Evolutionary conservation across 1,140 invertebrate genomes (phyloP), one percentile per base, ranked within the genome.

Genomic region (Bombus waltoni): DNA sequence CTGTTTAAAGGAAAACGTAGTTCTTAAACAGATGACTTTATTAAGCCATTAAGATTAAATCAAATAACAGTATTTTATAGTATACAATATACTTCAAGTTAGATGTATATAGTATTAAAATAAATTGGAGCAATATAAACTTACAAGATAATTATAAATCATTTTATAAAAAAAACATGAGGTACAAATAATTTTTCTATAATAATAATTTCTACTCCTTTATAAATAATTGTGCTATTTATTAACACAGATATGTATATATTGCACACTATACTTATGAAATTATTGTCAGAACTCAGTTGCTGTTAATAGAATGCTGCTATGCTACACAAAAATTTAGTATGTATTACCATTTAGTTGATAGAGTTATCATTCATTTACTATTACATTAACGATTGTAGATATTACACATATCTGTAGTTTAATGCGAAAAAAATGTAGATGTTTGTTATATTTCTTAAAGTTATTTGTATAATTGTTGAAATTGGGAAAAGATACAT

Each of bases 61-160:
- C 70, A 74, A 75, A 42, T 25, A 57, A 25, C 28, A 65, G 71
- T 66, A 3, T 75, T 68, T 59, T 87, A 66, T 22, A 75, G 47
- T 77, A 40, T 32, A 85, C 22, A 35, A 18, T 57, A 73, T 75
- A 73, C n/a, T n/a, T 62, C 38, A 70, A 75, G 18, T 85, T 40
- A 22, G 72, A 25, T 88, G 66, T 88, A 10, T 78, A 81, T 77
- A 88, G 79, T 6, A 35, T 80, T 73, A 85, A 84, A 80, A 80
- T 70, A 62, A 85, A 9, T 35, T 68, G 6, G 32, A 72, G 2
- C 38, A 70, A 1, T 38, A 53, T 38, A 44, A 78, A 59, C 5
- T 57, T 79, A 57, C 71, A 59, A 74, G 35, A 80, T 44, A 22
- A 35, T n/a, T 74, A 66, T 25, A 53, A 25, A 66, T 22, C 0